Base-by-base conservation (phyloP, 2,113 vertebrate species). In the Polypterus senegalus region DNA sequence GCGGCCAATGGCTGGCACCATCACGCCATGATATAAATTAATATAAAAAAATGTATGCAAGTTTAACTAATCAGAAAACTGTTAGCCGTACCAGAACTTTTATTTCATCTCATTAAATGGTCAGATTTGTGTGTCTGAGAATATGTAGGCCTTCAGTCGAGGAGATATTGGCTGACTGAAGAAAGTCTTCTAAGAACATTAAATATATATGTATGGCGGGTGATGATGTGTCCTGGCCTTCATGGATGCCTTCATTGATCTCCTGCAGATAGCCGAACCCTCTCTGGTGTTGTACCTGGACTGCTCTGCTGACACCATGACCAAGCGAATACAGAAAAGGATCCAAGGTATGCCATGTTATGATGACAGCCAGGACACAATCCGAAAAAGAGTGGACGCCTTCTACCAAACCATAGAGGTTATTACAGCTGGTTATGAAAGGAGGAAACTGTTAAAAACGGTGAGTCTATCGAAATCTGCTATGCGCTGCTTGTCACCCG, bases 291-390 rank as follows among this genome's bases (percentile, higher is more conserved):
- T 98, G 8, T 83, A 87, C 68, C 76, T 98, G 74, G 89, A 80
- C 61, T 94, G 94, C 70, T 92, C 87, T 0, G 73, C 81, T 3
- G 87, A 92, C 68, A 88, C 85, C 65, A 89, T 92, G 91, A 85
- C 77, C 64, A 67, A 59, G 4, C 89, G 85, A 46, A 79, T 89
- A 62, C 78, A 84, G 67, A 71, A 78, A 57, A 76, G 80, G 1
- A 69, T 62, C 52, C 75, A 69, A 48, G 67, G 75, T 65, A 46
- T 65, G 60, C 74, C 68, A 0, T n/a, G 3, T 2, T 10, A 52
- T 1, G 76, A 75, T 8, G 65, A 62, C 44, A 69, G 46, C 0
- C 1, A 70, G 0, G 69, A 77, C 48, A 55, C 63, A 58, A 61
- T 79, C 10, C 61, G 71, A 61, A 76, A 79, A 67, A 77, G 74